Evolutionary conservation across 2,888 invertebrate genomes (phyloP).

Genomic region (Carterocephalus palaemon): DNA sequence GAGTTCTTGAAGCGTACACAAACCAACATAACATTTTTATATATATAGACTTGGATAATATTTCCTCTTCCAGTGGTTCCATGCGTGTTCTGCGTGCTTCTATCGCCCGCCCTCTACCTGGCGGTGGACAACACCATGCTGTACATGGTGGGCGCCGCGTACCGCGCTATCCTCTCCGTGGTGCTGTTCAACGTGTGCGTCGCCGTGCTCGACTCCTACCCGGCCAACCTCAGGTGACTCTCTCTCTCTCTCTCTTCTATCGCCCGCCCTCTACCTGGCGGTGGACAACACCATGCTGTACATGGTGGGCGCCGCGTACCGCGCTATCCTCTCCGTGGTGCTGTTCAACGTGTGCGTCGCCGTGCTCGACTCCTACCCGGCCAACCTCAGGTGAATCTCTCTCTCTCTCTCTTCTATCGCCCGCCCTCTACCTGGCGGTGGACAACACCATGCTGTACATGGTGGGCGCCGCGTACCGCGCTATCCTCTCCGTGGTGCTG

Average conservation of each 20-base stretch:
- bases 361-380: slow-evolving; percentile 77
- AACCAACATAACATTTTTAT: no score
- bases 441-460: slow-evolving; percentile 63
- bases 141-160: slow-evolving; percentile 69
- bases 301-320: slow-evolving; percentile 68
- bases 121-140: slow-evolving; percentile 56
- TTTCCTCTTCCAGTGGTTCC: slow-evolving; percentile 47
- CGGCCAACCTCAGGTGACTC: slow-evolving; percentile 78
- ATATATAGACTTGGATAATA: no score
- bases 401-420: slow-evolving; percentile 62
- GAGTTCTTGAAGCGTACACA: no score
- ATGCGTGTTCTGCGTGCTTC: slow-evolving; percentile 55
- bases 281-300: slow-evolving; percentile 60
- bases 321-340: slow-evolving; percentile 67
- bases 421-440: slow-evolving; percentile 64
- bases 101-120: slow-evolving; percentile 73
- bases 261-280: slow-evolving; percentile 70
- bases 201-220: slow-evolving; percentile 75
- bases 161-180: slow-evolving; percentile 67
- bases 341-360: slow-evolving; percentile 70
- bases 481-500: slow-evolving; percentile 68
- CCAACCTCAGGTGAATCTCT: slow-evolving; percentile 74
- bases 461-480: slow-evolving; percentile 68
- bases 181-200: slow-evolving; percentile 71
- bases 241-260: slow-evolving; percentile 48